Percentiles rank a stretch among this genome's conserved stretches.
Conservation (phyloP, 2,888 invertebrate genomes). For the Sminthurides aquaticus region DNA sequence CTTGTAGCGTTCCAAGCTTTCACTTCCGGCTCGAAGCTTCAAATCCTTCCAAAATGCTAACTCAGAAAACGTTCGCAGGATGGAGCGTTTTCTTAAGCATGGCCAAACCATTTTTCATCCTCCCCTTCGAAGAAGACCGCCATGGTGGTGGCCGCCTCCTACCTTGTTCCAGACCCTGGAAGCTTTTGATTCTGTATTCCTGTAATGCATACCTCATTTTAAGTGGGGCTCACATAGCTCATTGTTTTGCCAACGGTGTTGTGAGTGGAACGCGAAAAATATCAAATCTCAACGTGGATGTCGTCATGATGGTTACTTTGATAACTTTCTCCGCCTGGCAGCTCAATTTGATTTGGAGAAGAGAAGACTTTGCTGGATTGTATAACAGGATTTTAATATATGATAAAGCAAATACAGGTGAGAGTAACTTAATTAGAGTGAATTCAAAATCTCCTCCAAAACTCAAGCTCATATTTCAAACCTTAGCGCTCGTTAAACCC, state of each 20-base stretch:
- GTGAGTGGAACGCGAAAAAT: background rate
- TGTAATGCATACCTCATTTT: background rate
- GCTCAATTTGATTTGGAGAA: constrained; percentile 3
- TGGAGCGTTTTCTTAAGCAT: constrained; percentile 1
- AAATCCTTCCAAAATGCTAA: constrained; percentile 13
- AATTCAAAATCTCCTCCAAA: no score
- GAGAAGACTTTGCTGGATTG: constrained; percentile 4
- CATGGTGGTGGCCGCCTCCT: background rate
- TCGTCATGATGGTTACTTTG: constrained; percentile 2
- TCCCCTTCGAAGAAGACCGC: background rate
- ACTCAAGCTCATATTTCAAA: no score
- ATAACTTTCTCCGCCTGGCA: constrained; percentile 1
- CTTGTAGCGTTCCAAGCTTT: no score
- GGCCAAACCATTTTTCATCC: background rate
- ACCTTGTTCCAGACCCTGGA: background rate
- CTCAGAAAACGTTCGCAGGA: constrained; percentile 4
- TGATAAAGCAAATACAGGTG: background rate
- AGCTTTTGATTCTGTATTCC: background rate
- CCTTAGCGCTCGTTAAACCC: background rate
- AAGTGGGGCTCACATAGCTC: background rate
- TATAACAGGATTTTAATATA: background rate
- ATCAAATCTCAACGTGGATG: background rate
- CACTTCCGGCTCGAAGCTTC: no score
- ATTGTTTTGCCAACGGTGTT: constrained; percentile 7
- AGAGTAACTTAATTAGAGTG: no score